phyloP scores from a whole-genome alignment of 2,797 vertebrate genomes.

The Spondyliosoma cantharus region DNA sequence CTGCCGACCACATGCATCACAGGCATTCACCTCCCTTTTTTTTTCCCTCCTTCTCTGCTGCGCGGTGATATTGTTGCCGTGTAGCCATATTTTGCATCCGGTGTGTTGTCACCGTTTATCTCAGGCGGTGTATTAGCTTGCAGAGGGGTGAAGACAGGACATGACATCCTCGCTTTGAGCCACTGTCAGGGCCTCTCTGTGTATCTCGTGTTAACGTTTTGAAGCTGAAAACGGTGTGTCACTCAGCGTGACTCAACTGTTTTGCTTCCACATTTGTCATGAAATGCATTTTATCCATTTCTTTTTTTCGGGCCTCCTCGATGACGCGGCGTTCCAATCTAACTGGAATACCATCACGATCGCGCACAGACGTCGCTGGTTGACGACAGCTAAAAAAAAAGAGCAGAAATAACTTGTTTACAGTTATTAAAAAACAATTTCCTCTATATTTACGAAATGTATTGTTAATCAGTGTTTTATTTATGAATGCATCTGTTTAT shows the following conservation, averaged over 20 bases:
- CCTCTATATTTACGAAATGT: background rate
- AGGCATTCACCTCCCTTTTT: slow-evolving; percentile 4
- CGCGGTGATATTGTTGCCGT: background rate
- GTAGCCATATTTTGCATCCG: slow-evolving; percentile 21
- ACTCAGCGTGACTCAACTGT: slow-evolving; percentile 29
- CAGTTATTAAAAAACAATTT: no score
- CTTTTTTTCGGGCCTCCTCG: background rate
- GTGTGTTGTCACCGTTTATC: slow-evolving; percentile 30
- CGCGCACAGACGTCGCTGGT: background rate
- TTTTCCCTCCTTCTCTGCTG: slow-evolving; percentile 17
- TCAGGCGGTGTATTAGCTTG: slow-evolving; percentile 25
- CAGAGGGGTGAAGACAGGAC: slow-evolving; percentile 18
- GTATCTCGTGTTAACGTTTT: slow-evolving; percentile 18
- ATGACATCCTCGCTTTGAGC: slow-evolving; percentile 33
- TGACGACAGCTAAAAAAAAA: background rate
- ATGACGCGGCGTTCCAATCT: background rate
- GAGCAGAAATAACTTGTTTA: background rate
- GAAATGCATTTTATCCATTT: background rate
- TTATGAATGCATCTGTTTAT: background rate
- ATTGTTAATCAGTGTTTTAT: no score
- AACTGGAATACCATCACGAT: background rate
- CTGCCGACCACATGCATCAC: slow-evolving; percentile 58
- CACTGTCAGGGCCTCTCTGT: slow-evolving; percentile 21
- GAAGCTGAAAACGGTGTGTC: slow-evolving; percentile 4
- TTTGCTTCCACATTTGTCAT: slow-evolving; percentile 22